Evolutionary conservation across 2,113 vertebrate species (phyloP), one percentile per base, ranked within the genome.

Genomic region (Archocentrus centrarchus): DNA sequence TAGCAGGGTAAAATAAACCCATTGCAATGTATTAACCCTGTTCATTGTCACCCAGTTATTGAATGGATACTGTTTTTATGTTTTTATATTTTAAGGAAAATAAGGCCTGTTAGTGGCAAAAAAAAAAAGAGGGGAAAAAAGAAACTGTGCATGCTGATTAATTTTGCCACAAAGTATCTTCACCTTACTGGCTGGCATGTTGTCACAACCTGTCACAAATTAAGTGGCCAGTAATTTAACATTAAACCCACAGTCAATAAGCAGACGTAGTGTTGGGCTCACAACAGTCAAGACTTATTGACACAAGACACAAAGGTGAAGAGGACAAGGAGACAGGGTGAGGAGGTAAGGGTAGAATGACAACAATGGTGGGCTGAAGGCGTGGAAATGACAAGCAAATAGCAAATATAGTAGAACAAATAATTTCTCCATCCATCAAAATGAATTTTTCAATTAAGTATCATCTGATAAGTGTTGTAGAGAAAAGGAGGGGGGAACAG

Each of bases 191-290:
- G 41, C 14, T 41, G 47, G 41, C 39, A 27, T 41, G 47, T 44
- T 13, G 10, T 70, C 53, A 50, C 11, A 82, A 76, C 18, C 20
- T 30, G 62, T 50, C 58, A 60, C 47, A 63, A 37, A 64, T 18
- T 39, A 55, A 37, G 14, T 17, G 4, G 15, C 37, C 41, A 90
- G 76, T 76, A 85, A 93, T 92, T 93, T 90, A 86, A 92, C 82
- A 91, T 94, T 92, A 88, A 92, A 86, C 75, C 66, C 58, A 80
- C 32, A 73, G 91, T 92, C 89, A 93, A 91, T 85, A 90, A 75
- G 82, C 41, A 11, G 47, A 88, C 59, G 77, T 22, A 37, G 32
- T 35, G 75, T 30, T 13, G 60, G 75, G 66, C 41, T 50, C 37
- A 22, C 13, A 84, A 79, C 30, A 84, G 61, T 80, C 50, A 18